Conservation (phyloP, 2,888 invertebrate species). For the Hyles lineata region DNA sequence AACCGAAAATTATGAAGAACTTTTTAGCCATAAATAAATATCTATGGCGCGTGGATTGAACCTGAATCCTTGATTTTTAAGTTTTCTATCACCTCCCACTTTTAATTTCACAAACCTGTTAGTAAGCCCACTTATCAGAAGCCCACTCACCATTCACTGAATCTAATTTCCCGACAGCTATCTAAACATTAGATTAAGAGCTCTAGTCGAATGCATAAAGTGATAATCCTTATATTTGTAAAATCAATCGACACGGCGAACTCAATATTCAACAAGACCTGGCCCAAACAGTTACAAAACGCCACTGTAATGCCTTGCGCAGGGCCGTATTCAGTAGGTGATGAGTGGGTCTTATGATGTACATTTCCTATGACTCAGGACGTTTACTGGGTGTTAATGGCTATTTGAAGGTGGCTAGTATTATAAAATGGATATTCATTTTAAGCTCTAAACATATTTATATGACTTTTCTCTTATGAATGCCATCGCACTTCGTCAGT, state of each 20-base stretch:
- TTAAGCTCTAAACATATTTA: no score
- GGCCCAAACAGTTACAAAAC: constrained; percentile 43
- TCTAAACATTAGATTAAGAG: constrained; percentile 5
- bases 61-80: no score
- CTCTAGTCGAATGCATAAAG: neutral
- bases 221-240: constrained; percentile 25
- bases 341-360: neutral
- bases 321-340: constrained; percentile 4
- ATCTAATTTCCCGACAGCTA: neutral
- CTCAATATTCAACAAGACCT: constrained; percentile 32
- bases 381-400: neutral
- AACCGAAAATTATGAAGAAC: no score
- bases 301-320: constrained; percentile 16
- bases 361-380: neutral
- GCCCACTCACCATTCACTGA: neutral
- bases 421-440: no score
- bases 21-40: no score
- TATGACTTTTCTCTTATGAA: neutral
- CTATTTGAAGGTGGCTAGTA: no score
- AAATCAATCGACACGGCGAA: constrained; percentile 30
- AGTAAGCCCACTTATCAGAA: neutral
- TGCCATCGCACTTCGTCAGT: no score
- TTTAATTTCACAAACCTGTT: no score
- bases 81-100: no score
- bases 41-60: no score